These are phyloP conservation scores for Felis catus DNA, from an alignment of 2,113 vertebrate species.

Conservation along the genomic window DNA sequence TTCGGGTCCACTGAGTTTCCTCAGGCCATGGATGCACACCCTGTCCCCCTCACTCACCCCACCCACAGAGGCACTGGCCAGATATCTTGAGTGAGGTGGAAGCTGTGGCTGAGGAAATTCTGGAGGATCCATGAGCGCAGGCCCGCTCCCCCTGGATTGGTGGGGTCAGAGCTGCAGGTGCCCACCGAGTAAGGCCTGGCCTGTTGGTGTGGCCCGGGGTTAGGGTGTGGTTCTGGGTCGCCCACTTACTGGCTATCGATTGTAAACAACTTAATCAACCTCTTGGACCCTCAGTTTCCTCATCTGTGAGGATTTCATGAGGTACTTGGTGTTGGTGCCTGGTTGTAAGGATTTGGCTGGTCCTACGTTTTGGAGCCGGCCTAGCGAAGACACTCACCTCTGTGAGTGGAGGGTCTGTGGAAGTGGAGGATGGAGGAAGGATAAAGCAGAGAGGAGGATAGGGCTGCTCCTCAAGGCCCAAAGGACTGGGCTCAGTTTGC, in stretches of 20 bases:
- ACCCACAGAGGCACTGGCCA: neutral
- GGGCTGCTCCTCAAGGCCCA: neutral
- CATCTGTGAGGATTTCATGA: neutral
- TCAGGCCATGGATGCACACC: too few relatives aligned
- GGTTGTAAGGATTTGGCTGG: neutral
- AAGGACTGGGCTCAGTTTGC: neutral
- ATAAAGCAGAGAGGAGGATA: too few relatives aligned
- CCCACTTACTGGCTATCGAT: neutral
- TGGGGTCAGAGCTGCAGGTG: too few relatives aligned
- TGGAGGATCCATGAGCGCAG: fast-evolving
- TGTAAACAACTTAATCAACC: neutral
- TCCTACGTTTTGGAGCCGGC: neutral
- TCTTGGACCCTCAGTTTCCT: neutral
- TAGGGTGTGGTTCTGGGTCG: neutral
- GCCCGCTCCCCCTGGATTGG: neutral
- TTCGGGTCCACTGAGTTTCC: neutral
- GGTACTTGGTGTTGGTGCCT: neutral
- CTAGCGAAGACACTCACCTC: neutral
- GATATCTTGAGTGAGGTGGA: neutral
- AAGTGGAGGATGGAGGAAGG: neutral
- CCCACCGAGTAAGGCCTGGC: neutral
- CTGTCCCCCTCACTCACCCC: neutral
- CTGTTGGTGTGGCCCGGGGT: neutral
- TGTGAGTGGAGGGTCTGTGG: neutral
- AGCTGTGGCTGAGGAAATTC: neutral